Base-by-base conservation (phyloP, 2,797 vertebrate species). In the Novumbra hubbsi region DNA sequence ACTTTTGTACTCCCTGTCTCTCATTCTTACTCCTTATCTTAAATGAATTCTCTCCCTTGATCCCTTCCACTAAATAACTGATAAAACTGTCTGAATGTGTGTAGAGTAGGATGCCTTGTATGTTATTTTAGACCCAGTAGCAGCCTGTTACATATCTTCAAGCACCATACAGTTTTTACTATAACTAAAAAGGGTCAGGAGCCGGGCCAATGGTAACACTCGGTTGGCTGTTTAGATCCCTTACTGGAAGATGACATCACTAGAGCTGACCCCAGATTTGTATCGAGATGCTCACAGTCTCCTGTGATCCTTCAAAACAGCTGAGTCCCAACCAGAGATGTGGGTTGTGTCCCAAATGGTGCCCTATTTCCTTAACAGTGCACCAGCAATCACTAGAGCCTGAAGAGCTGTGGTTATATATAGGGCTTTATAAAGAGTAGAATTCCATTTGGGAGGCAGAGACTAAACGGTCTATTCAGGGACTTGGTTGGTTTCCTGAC, bases 191-290 rank as follows among this genome's bases (percentile, higher is more conserved):
- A 38, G 45, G 6, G 79, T 76, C 60, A 63, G 73, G 32, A 34
- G 49, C 60, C 28, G 68, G 15, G 81, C 88, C 87, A 90, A 87
- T 82, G 67, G 85, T 75, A 90, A 83, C 82, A 83, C 48, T 45
- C 71, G 12, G 34, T 19, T 38, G 64, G 50, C 52, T 73, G 28
- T 63, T 28, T 66, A 8, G 30, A 30, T 67, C n/a, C 45, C 87
- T 87, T 87, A 81, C 66, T 80, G 72, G 87, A 78, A 79, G 41
- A 81, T 90, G 87, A 92, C 85, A 88, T 90, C 86, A 89, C 62
- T 71, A 70, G 84, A 21, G n/a, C 24, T 34, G n/a, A 70, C 52
- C 15, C 30, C 15, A 30, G 63, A 11, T 45, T 32, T 32, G 15
- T 16, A 60, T 21, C 17, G 55, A 60, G 24, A 24, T 12, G n/a